phyloP scores from a whole-genome alignment of 2,888 invertebrate genomes.

The Agriotes lineatus region DNA sequence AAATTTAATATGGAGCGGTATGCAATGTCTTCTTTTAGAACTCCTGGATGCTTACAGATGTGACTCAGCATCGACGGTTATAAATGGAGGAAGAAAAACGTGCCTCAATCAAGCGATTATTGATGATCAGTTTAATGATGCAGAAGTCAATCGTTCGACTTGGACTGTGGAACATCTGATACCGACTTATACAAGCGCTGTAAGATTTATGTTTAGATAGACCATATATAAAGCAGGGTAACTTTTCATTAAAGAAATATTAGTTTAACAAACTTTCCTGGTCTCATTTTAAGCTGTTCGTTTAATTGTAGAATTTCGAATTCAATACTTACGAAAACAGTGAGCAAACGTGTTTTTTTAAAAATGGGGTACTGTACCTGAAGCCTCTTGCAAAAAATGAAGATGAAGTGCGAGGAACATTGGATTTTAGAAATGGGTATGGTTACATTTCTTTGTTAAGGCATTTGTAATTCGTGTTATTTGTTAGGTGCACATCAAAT shows the following conservation, averaged over 20 bases:
- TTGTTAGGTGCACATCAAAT: constrained; percentile 65
- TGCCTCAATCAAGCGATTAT: constrained; percentile 67
- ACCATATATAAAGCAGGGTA: too few relatives aligned
- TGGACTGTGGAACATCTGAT: constrained; percentile 74
- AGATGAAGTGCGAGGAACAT: constrained; percentile 37
- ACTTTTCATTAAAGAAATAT: too few relatives aligned
- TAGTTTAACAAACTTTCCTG: too few relatives aligned
- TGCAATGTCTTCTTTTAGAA: too few relatives aligned
- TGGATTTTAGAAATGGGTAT: constrained; percentile 47
- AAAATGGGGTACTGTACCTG: constrained; percentile 69
- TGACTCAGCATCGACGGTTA: background rate
- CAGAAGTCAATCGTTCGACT: constrained; percentile 62
- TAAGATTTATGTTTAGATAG: too few relatives aligned
- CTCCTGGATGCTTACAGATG: constrained; percentile 29
- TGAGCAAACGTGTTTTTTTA: constrained; percentile 67
- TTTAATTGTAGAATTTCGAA: constrained; percentile 73
- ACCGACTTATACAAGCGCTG: constrained; percentile 65
- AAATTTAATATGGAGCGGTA: too few relatives aligned
- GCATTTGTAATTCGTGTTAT: too few relatives aligned
- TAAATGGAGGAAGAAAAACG: constrained; percentile 16
- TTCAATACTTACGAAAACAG: constrained; percentile 75
- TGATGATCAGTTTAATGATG: constrained; percentile 71
- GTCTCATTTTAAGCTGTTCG: too few relatives aligned
- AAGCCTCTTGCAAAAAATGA: constrained; percentile 63
- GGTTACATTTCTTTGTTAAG: background rate